Base-by-base conservation (phyloP, 2,113 vertebrate species). In the Chamaetylas fuelleborni region DNA sequence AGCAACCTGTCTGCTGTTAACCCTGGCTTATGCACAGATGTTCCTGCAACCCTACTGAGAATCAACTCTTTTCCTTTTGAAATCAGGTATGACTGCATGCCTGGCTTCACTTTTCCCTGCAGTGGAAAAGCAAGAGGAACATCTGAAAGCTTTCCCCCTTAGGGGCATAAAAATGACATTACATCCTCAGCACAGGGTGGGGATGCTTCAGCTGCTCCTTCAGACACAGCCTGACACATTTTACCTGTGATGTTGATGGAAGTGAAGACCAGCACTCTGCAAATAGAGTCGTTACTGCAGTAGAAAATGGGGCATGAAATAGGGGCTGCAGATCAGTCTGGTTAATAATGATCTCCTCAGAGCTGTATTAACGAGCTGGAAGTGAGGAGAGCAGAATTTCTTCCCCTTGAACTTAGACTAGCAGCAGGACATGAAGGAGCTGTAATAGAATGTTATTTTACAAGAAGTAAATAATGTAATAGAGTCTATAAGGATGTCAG, bases 381-480 rank as follows among this genome's bases (percentile, higher is more conserved):
- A 96, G 94, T 0, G 5, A 92, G 72, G 87, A 96, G 74, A 95
- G 86, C 87, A 90, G 93, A 92, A 92, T 97, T 94, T 95, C 85
- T 96, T 93, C 83, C 71, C 94, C 97, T 97, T 97, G 93, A 97
- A 97, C 94, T 94, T 56, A n/a, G 94, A 95, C 89, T 95, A 97
- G 93, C 97, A 97, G 96, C 96, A 94, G 95, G 97, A 97, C 85
- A 96, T 95, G 97, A 97, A 96, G 95, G 90, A 96, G 88, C 90
- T 93, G 96, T 97, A 98, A 98, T 97, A 97, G 96, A 97, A 97
- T 97, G 97, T 95, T 97, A 97, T 97, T 97, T 97, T 97, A 97
- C 95, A 93, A 97, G 97, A 96, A 97, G 97, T 98, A 97, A 97
- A 97, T 97, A 97, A 98, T 97, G 96, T 97, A 97, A 97, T 96